A percentile compares a stretch with the other conserved stretches of the same genome.
These are phyloP conservation scores for Drosophila borealis DNA, from an alignment of 2,888 invertebrate genomes.

Conservation along the genomic window DNA sequence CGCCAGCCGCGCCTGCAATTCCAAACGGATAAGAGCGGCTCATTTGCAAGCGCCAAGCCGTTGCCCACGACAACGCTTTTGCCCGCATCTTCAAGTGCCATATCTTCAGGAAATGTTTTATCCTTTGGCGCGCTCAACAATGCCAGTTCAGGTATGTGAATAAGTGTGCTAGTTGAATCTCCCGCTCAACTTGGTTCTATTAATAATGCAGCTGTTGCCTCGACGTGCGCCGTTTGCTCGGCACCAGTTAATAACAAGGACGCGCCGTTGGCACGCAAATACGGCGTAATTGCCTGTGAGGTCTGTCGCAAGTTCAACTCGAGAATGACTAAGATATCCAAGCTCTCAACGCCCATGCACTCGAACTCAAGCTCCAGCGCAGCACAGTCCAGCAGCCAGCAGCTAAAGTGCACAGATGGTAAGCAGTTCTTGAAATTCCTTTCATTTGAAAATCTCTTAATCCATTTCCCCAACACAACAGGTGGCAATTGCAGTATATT, in stretches of 20 bases:
- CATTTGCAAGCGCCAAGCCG: slow-evolving; percentile 34
- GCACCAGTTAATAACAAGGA: slow-evolving; percentile 91
- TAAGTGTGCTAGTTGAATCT: neutral
- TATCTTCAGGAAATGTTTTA: slow-evolving; percentile 39
- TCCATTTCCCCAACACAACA: slow-evolving; percentile 49
- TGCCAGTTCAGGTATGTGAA: slow-evolving; percentile 27
- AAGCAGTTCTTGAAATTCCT: neutral
- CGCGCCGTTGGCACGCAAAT: slow-evolving; percentile 92
- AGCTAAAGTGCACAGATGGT: slow-evolving; percentile 82
- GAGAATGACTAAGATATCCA: slow-evolving; percentile 86
- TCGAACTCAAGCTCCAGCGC: slow-evolving; percentile 9
- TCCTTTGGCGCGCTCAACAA: slow-evolving; percentile 54
- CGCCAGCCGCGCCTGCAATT: slow-evolving; percentile 83
- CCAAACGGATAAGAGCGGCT: slow-evolving; percentile 62
- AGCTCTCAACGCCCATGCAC: slow-evolving; percentile 34
- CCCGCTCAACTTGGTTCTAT: neutral
- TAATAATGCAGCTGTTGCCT: slow-evolving; percentile 85
- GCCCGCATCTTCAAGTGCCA: slow-evolving; percentile 59
- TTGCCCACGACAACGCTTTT: slow-evolving; percentile 31
- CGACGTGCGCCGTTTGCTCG: slow-evolving; percentile 92
- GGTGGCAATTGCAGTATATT: slow-evolving; percentile 90
- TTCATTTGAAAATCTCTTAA: neutral
- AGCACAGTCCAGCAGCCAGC: slow-evolving; percentile 80
- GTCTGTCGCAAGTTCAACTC: slow-evolving; percentile 94
- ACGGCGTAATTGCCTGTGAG: slow-evolving; percentile 93